These are phyloP conservation scores for Lepilemur septentrionalis DNA, from an alignment of 2,797 vertebrate species.

Conservation along the genomic window DNA sequence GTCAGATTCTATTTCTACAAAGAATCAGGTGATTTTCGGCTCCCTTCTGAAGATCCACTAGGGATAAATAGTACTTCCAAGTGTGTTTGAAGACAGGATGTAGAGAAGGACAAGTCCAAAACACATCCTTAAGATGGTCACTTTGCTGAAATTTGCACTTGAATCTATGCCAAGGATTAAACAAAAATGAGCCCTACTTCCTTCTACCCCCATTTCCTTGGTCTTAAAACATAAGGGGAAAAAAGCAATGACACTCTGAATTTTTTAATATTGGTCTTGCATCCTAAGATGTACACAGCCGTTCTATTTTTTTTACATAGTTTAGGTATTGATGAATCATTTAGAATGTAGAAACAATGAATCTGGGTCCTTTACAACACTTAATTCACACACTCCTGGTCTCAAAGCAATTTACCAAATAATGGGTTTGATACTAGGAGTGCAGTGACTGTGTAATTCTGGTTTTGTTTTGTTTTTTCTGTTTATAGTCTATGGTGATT, in stretches of 20 bases:
- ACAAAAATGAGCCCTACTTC: background rate
- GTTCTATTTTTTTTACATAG: background rate
- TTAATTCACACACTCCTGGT: background rate
- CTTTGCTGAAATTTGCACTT: background rate
- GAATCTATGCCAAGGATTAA: background rate
- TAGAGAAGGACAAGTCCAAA: background rate
- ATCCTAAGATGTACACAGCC: background rate
- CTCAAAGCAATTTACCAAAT: slow-evolving; percentile 24
- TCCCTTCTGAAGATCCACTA: background rate
- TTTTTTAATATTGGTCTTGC: background rate
- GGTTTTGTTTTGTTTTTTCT: background rate
- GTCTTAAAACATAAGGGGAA: background rate
- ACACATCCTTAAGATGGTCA: background rate
- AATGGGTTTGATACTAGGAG: background rate
- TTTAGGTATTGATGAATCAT: background rate
- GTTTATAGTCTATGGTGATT: slow-evolving; percentile 6
- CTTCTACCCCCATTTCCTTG: background rate
- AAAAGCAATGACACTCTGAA: background rate
- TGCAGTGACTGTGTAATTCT: background rate
- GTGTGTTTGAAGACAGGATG: background rate
- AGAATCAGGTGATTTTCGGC: background rate
- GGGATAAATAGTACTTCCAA: background rate
- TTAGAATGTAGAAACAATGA: background rate
- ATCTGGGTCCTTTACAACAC: background rate
- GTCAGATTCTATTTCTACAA: slow-evolving; percentile 27